Evolutionary conservation across 2,888 invertebrate genomes (phyloP).

Genomic region (Bombyx huttoni): DNA sequence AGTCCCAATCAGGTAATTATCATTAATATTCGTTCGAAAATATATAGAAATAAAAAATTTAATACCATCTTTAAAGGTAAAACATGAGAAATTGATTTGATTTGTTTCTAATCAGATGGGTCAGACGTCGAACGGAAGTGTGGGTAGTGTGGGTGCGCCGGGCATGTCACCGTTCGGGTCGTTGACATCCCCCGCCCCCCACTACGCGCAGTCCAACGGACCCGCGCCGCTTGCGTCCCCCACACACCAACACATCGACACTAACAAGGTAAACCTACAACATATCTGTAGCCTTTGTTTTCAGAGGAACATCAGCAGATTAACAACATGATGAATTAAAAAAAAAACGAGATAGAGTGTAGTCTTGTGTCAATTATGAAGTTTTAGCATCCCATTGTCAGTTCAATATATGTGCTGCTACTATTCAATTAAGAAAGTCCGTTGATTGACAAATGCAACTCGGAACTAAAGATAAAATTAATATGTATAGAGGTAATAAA

Average conservation of each 20-base stretch:
- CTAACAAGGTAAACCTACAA: conserved; percentile 35
- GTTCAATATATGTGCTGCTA: no score
- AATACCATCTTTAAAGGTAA: background rate
- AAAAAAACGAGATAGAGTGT: background rate
- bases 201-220: conserved; percentile 75
- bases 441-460: no score
- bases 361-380: no score
- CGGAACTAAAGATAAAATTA: no score
- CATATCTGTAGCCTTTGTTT: no score
- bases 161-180: conserved; percentile 82
- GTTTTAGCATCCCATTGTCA: no score
- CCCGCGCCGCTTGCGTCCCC: conserved; percentile 69
- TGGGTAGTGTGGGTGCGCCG: conserved; percentile 51
- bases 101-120: conserved; percentile 37
- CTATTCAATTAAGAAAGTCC: no score
- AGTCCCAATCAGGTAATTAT: conserved; percentile 76
- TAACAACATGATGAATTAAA: background rate
- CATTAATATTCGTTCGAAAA: background rate
- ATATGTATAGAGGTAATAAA: no score
- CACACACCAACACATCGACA: conserved; percentile 63
- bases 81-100: background rate
- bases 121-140: conserved; percentile 69
- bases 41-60: background rate
- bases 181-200: conserved; percentile 74
- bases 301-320: no score